Percentiles rank a stretch among this genome's conserved stretches.
These are phyloP conservation scores for Danaus melanippus DNA, from an alignment of 1,140 invertebrate genomes.

Conservation along the genomic window DNA sequence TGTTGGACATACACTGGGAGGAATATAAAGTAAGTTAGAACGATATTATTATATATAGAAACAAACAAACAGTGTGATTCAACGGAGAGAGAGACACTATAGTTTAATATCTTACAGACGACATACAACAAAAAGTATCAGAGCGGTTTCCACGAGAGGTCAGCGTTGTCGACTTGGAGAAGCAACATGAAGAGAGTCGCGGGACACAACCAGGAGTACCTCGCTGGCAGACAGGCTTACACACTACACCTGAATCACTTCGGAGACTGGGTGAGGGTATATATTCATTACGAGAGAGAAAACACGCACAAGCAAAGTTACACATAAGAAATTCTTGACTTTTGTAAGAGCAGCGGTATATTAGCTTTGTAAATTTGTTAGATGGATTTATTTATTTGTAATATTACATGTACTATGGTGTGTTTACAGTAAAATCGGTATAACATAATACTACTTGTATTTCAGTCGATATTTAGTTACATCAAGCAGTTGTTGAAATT, in stretches of 20 bases:
- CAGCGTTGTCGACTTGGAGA: constrained; percentile 68
- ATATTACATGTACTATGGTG: no score
- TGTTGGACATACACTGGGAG: constrained; percentile 40
- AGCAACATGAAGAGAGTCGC: constrained; percentile 71
- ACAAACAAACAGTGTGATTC: no score
- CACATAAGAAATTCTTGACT: no score
- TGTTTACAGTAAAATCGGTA: no score
- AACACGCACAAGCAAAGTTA: no score
- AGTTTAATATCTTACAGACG: constrained; percentile 43
- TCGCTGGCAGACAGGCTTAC: constrained; percentile 74
- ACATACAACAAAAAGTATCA: constrained; percentile 72
- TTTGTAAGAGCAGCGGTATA: not conserved
- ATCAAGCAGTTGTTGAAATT: constrained; percentile 66
- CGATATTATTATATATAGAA: not conserved
- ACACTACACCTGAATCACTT: constrained; percentile 77
- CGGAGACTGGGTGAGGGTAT: constrained; percentile 74
- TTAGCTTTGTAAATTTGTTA: not conserved
- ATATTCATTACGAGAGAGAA: not conserved
- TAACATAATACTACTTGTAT: constrained; percentile 9
- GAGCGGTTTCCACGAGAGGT: constrained; percentile 44
- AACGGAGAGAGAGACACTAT: no score
- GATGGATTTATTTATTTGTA: no score
- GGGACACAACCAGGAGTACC: constrained; percentile 74
- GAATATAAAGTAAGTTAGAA: constrained; percentile 42
- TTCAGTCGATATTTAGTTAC: constrained; percentile 59